A percentile compares a stretch with the other conserved stretches of the same genome.
These are phyloP conservation scores for Ciona savignyi DNA, from an alignment of 23 tunicate genomes.

Conservation along the genomic window DNA sequence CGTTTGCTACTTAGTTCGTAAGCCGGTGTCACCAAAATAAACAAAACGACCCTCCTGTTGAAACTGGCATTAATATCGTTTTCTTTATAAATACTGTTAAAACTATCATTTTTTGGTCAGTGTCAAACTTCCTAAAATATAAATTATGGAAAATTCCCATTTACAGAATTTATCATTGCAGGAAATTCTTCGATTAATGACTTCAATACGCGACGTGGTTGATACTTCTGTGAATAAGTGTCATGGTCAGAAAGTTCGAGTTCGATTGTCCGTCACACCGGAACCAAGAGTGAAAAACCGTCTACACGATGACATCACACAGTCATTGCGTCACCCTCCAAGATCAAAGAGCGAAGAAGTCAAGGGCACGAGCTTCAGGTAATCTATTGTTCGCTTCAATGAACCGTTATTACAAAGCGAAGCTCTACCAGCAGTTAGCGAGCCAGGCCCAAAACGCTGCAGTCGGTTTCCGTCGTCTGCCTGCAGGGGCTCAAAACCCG, in stretches of 20 bases:
- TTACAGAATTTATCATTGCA: slow-evolving; percentile 10
- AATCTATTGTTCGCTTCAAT: not conserved
- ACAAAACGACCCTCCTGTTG: not conserved
- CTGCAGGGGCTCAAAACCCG: not conserved
- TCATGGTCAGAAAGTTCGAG: slow-evolving; percentile 9
- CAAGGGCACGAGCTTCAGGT: slow-evolving; percentile 1
- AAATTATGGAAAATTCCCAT: too few relatives aligned
- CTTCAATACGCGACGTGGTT: slow-evolving; percentile 46
- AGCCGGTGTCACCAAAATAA: not conserved
- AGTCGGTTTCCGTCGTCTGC: not conserved
- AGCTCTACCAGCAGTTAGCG: not conserved
- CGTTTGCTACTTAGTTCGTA: not conserved
- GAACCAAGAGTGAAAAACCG: not conserved
- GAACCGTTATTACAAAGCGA: not conserved
- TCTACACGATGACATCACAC: not conserved
- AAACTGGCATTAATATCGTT: too few relatives aligned
- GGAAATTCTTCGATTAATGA: slow-evolving; percentile 40
- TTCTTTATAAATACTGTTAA: too few relatives aligned
- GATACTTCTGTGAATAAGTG: slow-evolving; percentile 4
- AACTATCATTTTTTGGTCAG: too few relatives aligned
- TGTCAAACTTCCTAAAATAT: too few relatives aligned
- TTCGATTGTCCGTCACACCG: slow-evolving; percentile 37
- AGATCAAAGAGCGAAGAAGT: not conserved
- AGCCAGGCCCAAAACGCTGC: not conserved
- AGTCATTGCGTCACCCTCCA: not conserved